phyloP scores from a whole-genome alignment of 1,140 invertebrate species.

The Campoletis sonorensis region DNA sequence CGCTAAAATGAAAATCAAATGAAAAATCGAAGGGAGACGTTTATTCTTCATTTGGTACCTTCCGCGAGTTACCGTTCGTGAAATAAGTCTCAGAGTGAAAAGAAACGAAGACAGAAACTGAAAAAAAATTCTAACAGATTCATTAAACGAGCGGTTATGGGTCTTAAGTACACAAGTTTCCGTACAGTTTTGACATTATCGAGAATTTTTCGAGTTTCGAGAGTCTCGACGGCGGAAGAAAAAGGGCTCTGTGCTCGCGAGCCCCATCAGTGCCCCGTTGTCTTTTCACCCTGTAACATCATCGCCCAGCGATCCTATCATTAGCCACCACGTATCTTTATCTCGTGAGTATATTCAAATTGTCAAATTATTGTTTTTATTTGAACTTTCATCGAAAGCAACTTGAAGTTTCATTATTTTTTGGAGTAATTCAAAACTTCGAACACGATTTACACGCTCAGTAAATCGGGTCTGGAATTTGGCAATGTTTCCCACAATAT shows the following conservation, averaged over 20 bases:
- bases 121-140: not conserved
- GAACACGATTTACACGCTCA: not conserved
- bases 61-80: too few relatives aligned
- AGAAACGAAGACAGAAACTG: not conserved
- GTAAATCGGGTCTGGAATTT: too few relatives aligned
- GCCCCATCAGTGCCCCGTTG: constrained; percentile 61
- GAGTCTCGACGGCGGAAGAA: constrained; percentile 57
- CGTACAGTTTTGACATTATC: constrained; percentile 76
- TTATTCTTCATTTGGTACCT: not conserved
- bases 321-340: constrained; percentile 40
- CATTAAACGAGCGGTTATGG: constrained; percentile 67
- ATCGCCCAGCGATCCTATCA: constrained; percentile 39
- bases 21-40: not conserved
- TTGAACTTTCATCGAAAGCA: not conserved
- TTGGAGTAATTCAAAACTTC: too few relatives aligned
- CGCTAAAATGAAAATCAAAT: too few relatives aligned
- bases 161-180: constrained; percentile 77
- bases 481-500: too few relatives aligned
- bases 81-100: not conserved
- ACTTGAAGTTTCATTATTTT: not conserved
- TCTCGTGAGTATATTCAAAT: constrained; percentile 27
- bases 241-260: constrained; percentile 56
- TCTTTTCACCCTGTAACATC: constrained; percentile 58
- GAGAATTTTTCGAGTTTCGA: constrained; percentile 64
- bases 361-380: not conserved